Evolutionary conservation across 2,113 vertebrate genomes (phyloP), one percentile per base, ranked within the genome.

Genomic region (Climacteris rufus): DNA sequence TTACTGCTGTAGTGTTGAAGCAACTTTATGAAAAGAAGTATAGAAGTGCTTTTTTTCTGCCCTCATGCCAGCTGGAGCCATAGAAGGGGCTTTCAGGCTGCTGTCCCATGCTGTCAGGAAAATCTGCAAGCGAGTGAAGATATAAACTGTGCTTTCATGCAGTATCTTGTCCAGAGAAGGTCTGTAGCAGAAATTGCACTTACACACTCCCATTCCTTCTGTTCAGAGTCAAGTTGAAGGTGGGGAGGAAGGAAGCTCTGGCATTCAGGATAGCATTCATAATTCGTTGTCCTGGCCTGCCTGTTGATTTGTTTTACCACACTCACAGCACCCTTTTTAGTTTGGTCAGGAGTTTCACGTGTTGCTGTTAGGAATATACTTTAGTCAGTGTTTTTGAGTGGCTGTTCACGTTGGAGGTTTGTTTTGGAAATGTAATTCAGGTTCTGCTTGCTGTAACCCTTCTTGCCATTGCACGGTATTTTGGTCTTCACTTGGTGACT

Each of bases 401-500:
- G 15, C 30, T 40, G 4, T 64, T 87, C 60, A 18, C n/a, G 54
- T 54, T 69, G 39, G 45, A 54, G 25, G 19, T 30, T 50, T 71
- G 33, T 52, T 84, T 66, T 25, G 40, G 53, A 49, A 64, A 16
- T 52, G 28, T 71, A 63, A 65, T 71, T 74, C 65, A 37, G 15
- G 15, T 95, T 80, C 42, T 86, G 7, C 70, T 84, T 60, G 57
- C 57, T 60, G 35, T 35, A 90, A 14, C 25, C 5, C 57, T 81
- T 45, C 10, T 91, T 83, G 35, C 27, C 22, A 15, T 35, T 83
- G n/a, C 1, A 1, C 7, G 18, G 20, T 45, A 24, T 63, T 89
- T 93, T 1, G 1, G 28, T 52, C 49, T 49, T 68, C 0, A 8
- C 0, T 52, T 16, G 4, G 0, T 75, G 23, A 17, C n/a, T 83